Base-by-base conservation (phyloP, 2,113 vertebrate species). In the Saimiri boliviensis region DNA sequence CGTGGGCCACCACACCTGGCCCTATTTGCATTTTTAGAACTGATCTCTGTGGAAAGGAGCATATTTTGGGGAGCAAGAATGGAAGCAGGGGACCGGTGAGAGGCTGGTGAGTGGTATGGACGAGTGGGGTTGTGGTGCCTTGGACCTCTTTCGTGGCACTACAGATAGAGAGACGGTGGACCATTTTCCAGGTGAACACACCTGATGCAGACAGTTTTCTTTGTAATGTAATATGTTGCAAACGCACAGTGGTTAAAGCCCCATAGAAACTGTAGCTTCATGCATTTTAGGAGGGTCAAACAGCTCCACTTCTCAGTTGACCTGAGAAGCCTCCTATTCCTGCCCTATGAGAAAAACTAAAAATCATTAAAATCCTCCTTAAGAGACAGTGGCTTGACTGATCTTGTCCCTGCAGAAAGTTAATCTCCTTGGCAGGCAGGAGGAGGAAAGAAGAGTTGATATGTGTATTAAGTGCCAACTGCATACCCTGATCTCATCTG, bases 371-470 rank as follows among this genome's bases (percentile, higher is more conserved):
- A 73, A 54, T 91, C 84, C 54, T 94, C 52, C 49, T 37, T 74
- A 54, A 70, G 56, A 92, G 85, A 96, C 91, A 79, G 89, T 47
- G 86, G 27, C 37, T 86, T 77, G 87, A 52, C 88, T 90, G 71
- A 66, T 81, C 58, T 71, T 88, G 66, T 89, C 66, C 85, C 32
- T 3, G 19, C 20, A 88, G 81, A 68, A 87, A 47, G 27, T 82
- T 70, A 79, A 68, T 68, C 52, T 86, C 21, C 71, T 77, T 73
- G 63, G 86, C 93, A 94, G 58, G 91, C 77, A 82, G 71, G 19
- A 88, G 49, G 58, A 81, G 19, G 21, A 73, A 81, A 80, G 70
- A 90, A 80, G 68, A n/a, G 37, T 27, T 49, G 83, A 40, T 76
- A 60, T 4, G 8, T 85, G 8, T 85, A 76, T 84, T 95, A 90